Evolutionary conservation across 2,888 invertebrate genomes (phyloP).

Genomic region (Drosophila algonquin): DNA sequence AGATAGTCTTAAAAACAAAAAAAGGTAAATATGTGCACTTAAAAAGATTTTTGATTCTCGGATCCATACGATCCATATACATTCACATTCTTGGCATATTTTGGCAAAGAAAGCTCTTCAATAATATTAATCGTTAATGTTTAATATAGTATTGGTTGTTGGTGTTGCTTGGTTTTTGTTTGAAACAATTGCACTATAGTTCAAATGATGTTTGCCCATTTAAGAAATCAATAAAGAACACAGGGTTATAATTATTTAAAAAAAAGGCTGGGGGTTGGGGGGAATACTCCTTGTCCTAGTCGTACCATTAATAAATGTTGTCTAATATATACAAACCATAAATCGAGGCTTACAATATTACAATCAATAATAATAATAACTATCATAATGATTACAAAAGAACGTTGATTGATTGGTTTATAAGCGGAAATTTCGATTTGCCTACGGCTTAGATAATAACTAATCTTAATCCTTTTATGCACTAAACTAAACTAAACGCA

Average conservation of each 20-base stretch:
- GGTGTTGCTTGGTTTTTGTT: constrained; percentile 63
- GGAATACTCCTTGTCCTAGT: not conserved
- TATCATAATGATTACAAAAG: constrained; percentile 46
- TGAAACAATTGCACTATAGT: constrained; percentile 80
- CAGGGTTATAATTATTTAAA: constrained; percentile 52
- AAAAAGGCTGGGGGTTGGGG: constrained; percentile 35
- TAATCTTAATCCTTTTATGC: constrained; percentile 54
- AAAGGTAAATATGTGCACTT: constrained; percentile 67
- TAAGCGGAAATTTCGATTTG: constrained; percentile 67
- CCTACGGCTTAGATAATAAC: constrained; percentile 50
- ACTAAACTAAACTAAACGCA: constrained; percentile 62
- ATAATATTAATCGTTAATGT: constrained; percentile 52
- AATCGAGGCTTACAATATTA: constrained; percentile 74
- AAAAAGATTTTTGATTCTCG: constrained; percentile 76
- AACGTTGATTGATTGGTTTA: constrained; percentile 41
- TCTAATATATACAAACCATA: constrained; percentile 78
- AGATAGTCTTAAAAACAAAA: constrained; percentile 44
- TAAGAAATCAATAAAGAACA: constrained; percentile 48
- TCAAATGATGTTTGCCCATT: constrained; percentile 75
- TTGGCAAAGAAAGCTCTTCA: constrained; percentile 69
- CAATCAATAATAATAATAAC: constrained; percentile 44
- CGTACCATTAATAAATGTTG: constrained; percentile 57
- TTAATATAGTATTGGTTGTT: constrained; percentile 52
- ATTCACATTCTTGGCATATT: constrained; percentile 65
- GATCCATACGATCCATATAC: constrained; percentile 54